These are phyloP conservation scores for Anser brachyrhynchus DNA, from an alignment of 2,113 vertebrate genomes.

Conservation along the genomic window DNA sequence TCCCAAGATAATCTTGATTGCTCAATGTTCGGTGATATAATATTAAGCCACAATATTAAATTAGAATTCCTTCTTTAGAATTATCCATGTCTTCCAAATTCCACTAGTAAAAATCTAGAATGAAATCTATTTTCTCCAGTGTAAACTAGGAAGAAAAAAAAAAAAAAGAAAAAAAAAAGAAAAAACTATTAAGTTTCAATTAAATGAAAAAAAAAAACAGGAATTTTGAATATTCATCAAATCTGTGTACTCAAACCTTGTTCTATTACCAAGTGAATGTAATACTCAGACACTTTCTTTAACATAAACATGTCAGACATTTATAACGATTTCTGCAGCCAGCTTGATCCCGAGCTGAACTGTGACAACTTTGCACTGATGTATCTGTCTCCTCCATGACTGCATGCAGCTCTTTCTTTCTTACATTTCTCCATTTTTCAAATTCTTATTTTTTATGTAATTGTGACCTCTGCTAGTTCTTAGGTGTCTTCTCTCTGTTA, in stretches of 20 bases:
- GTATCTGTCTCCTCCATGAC: conserved; percentile 40
- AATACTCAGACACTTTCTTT: conserved; percentile 39
- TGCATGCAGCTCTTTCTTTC: conserved; percentile 21
- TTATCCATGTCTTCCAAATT: background rate
- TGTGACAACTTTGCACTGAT: conserved; percentile 42
- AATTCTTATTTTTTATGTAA: conserved; percentile 18
- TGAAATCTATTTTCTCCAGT: background rate
- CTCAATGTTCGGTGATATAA: background rate
- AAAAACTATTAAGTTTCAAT: background rate
- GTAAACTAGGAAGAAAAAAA: background rate
- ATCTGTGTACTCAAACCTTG: background rate
- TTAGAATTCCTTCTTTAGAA: background rate
- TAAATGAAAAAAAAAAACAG: background rate
- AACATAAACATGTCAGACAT: conserved; percentile 49
- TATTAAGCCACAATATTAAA: background rate
- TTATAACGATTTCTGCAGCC: conserved; percentile 46
- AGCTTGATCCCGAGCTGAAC: conserved; percentile 63
- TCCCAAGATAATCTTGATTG: background rate
- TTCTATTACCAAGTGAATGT: background rate
- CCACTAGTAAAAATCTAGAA: background rate
- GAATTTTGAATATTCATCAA: background rate
- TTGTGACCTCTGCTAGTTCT: conserved; percentile 19
- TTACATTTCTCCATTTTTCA: conserved; percentile 40
- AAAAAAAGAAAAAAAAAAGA: background rate
- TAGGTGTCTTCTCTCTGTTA: background rate